These are phyloP conservation scores for Apocrypta bakeri DNA, from an alignment of 1,140 invertebrate genomes.

Conservation along the genomic window DNA sequence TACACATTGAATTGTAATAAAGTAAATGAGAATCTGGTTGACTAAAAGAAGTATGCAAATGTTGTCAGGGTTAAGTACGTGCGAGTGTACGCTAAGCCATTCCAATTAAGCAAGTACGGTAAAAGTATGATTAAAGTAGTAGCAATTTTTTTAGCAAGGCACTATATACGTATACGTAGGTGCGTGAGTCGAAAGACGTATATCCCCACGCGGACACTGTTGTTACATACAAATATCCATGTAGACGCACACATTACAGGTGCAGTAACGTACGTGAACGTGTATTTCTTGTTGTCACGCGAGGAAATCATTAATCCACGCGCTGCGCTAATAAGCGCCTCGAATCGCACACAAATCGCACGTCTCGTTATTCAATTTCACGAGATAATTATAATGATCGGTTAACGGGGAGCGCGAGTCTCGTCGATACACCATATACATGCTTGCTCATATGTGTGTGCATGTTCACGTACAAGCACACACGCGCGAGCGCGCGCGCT, in stretches of 20 bases:
- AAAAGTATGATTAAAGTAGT: no score
- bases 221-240: not conserved
- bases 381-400: constrained; percentile 45
- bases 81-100: no score
- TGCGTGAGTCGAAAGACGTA: not conserved
- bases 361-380: constrained; percentile 49
- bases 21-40: no score
- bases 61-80: no score
- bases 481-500: constrained; percentile 9
- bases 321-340: constrained; percentile 46
- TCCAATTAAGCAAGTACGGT: no score
- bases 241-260: not conserved
- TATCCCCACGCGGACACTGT: not conserved
- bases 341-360: constrained; percentile 46
- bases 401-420: constrained; percentile 10
- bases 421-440: not conserved
- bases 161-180: not conserved
- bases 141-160: not conserved
- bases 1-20: no score
- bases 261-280: not conserved
- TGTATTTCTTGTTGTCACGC: constrained; percentile 47
- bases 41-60: no score
- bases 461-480: constrained; percentile 19
- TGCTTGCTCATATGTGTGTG: not conserved
- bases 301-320: constrained; percentile 46